These are phyloP conservation scores for Octodonta nipae DNA, from an alignment of 2,888 invertebrate genomes.

Conservation along the genomic window DNA sequence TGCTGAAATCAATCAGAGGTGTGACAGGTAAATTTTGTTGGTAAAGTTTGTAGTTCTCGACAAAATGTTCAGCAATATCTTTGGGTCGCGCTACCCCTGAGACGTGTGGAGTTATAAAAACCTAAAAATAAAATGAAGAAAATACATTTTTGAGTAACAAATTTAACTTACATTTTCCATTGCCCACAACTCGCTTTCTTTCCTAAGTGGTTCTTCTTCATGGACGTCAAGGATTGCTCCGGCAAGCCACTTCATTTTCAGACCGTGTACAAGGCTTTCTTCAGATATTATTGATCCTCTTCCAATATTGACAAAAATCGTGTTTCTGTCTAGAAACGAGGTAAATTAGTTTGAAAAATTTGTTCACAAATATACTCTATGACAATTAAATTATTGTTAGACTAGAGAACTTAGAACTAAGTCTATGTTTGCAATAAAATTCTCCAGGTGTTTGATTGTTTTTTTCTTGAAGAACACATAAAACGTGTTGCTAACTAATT, in stretches of 20 bases:
- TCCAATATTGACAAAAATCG: conserved; percentile 48
- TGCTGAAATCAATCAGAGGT: conserved; percentile 30
- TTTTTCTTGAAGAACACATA: too few species aligned
- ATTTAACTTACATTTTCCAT: conserved; percentile 40
- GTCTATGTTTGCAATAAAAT: too few species aligned
- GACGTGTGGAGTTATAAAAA: conserved; percentile 32
- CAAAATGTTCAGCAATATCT: conserved; percentile 37
- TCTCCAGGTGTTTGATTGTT: too few species aligned
- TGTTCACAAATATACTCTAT: too few species aligned
- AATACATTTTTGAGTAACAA: too few species aligned
- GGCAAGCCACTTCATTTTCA: conserved; percentile 40
- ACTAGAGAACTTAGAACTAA: too few species aligned
- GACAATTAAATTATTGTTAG: too few species aligned
- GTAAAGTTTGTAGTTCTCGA: conserved; percentile 35
- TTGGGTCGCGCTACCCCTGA: conserved; percentile 31
- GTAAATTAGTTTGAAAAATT: too few species aligned
- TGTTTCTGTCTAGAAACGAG: too few species aligned
- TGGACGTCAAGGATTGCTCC: conserved; percentile 46
- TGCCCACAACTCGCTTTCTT: conserved; percentile 38
- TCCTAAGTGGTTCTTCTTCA: conserved; percentile 40
- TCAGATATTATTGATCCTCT: conserved; percentile 43
- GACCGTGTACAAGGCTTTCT: conserved; percentile 37
- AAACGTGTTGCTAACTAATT: too few species aligned
- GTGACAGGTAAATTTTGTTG: conserved; percentile 28
- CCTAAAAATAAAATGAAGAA: too few species aligned